These are phyloP conservation scores for Marmota monax DNA, from an alignment of 2,113 vertebrate genomes.

Conservation along the genomic window DNA sequence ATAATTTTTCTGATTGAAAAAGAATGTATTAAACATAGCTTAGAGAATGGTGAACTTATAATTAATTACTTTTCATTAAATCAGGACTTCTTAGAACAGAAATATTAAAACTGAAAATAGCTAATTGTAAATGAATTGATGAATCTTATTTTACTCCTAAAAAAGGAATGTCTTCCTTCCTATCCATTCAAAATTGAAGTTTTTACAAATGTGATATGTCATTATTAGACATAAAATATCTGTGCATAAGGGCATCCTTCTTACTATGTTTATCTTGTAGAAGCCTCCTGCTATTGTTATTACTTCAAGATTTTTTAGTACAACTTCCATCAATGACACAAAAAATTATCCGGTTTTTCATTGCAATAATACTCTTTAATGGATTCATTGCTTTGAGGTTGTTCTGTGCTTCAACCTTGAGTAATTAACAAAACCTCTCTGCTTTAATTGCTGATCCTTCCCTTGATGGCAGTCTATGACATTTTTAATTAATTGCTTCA, in stretches of 20 bases:
- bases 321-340: slow-evolving; percentile 38
- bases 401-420: slow-evolving; percentile 73
- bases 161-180: background rate
- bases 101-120: slow-evolving; percentile 43
- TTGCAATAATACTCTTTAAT: slow-evolving; percentile 19
- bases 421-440: slow-evolving; percentile 76
- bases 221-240: background rate
- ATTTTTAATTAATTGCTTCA: slow-evolving; percentile 79
- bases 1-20: slow-evolving; percentile 27
- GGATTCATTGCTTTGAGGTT: slow-evolving; percentile 53
- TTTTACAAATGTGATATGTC: background rate
- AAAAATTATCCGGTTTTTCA: slow-evolving; percentile 19
- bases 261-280: background rate
- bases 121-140: slow-evolving; percentile 1
- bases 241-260: background rate
- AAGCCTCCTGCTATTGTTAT: background rate
- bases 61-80: slow-evolving; percentile 29
- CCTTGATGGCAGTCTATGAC: slow-evolving; percentile 66
- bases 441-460: slow-evolving; percentile 75
- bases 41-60: slow-evolving; percentile 19
- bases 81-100: slow-evolving; percentile 11
- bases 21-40: slow-evolving; percentile 43
- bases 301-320: slow-evolving; percentile 16
- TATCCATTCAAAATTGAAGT: background rate
- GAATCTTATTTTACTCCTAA: slow-evolving; percentile 8